Base-by-base conservation (phyloP, 2,797 vertebrate species). In the Chelon labrosus region DNA sequence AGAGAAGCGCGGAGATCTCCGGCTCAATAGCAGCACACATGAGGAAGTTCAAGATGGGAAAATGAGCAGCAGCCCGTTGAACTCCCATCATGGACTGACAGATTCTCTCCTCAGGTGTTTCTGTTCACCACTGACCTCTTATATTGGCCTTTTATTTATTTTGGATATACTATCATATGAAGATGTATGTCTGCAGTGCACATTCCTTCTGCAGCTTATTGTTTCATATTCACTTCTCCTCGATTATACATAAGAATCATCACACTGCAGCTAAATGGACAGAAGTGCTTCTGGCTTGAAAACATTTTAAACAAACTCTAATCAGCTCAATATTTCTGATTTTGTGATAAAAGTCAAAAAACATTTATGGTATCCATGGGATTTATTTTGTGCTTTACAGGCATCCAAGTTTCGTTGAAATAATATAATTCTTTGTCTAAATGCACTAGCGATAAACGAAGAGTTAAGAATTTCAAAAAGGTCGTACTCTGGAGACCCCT, bases 21-120 rank as follows among this genome's bases (percentile, higher is more conserved):
- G 76, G 72, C 62, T 94, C 95, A 0, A 92, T 99, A 66, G 97
- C 96, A 5, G 90, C 93, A 0, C 92, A 97, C 64, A 99, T 99
- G 97, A 95, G 96, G 67, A 95, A 94, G 38, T 82, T 93, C 82
- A 96, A 69, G 68, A 88, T 82, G 25, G 51, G 5, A 4, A 64
- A 78, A 16, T 68, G 67, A 80, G 59, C 62, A 2, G 53, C 25
- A 2, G 64, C 41, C 5, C 17, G 0, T 3, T 16, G 17, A 62
- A 17, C 9, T 52, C 14, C 25, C 5, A 4, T 16, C 0, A 0
- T 5, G 58, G 53, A 75, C 66, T 17, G 49, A 59, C 27, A 0
- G 56, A 37, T 46, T 46, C n/a, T 22, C 0, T 27, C 51, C 16
- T 59, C 66, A 39, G 65, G 52, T 22, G 12, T 19, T 46, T 66